phyloP scores from a whole-genome alignment of 2,888 invertebrate genomes.

The Diplazon laetatorius region DNA sequence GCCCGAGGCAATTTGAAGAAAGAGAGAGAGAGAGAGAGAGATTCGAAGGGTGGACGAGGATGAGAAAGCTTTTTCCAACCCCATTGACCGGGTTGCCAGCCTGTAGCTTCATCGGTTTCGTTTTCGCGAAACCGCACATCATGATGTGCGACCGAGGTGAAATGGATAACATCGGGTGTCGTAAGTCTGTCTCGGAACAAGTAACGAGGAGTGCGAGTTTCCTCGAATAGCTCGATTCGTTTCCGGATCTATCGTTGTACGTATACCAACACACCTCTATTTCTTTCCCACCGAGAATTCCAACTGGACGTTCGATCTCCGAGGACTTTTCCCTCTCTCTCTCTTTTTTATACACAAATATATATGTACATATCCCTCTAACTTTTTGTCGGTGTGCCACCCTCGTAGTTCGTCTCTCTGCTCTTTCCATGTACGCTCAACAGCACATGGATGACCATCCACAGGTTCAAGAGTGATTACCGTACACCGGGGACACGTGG shows the following conservation, averaged over 20 bases:
- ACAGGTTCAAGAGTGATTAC: conserved; percentile 36
- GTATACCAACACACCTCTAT: neutral
- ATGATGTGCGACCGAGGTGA: conserved; percentile 69
- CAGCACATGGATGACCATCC: neutral
- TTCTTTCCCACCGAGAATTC: conserved; percentile 26
- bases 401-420: neutral
- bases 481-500: conserved; percentile 2
- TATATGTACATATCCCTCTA: neutral
- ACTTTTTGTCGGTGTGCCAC: neutral
- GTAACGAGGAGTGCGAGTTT: conserved; percentile 68
- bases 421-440: neutral
- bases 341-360: neutral
- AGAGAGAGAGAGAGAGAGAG: neutral
- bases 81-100: conserved; percentile 34
- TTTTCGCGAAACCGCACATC: conserved; percentile 53
- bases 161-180: conserved; percentile 59
- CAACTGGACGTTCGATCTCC: conserved; percentile 44
- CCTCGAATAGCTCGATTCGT: conserved; percentile 4
- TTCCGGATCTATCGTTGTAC: conserved; percentile 16
- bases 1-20: conserved; percentile 33
- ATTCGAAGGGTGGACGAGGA: neutral
- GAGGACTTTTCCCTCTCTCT: conserved; percentile 21
- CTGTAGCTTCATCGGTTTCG: conserved; percentile 54
- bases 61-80: conserved; percentile 13
- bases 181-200: conserved; percentile 72